Conservation (phyloP, 2,113 vertebrate species). For the Nerophis lumbriciformis region DNA sequence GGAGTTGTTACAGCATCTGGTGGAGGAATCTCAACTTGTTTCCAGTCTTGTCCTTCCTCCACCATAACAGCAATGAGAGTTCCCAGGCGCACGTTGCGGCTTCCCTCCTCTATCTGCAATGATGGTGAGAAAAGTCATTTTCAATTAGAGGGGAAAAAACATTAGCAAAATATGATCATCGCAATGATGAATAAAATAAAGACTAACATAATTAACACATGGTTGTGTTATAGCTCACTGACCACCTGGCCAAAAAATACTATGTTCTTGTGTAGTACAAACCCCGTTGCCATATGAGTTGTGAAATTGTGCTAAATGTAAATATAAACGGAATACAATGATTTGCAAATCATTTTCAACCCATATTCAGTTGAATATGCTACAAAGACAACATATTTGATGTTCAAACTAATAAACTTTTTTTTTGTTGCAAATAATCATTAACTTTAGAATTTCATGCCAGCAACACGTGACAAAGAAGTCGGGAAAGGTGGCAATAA, state of each 20-base stretch:
- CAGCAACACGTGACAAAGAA: no score
- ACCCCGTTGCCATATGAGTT: no score
- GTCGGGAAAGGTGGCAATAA: no score
- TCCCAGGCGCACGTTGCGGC: conserved; percentile 81
- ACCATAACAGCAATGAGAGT: conserved; percentile 88
- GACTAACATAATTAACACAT: neutral
- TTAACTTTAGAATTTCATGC: no score
- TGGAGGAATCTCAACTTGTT: conserved; percentile 82
- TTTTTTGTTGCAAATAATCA: no score
- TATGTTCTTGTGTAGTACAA: conserved; percentile 2
- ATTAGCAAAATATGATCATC: conserved; percentile 2
- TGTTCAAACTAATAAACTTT: no score
- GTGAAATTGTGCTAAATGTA: no score
- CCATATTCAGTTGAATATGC: no score
- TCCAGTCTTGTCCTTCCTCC: conserved; percentile 94
- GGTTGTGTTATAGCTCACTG: neutral
- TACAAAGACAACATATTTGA: no score
- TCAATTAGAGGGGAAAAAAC: neutral
- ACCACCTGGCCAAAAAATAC: conserved; percentile 1
- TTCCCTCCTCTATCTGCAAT: conserved; percentile 84
- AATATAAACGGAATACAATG: no score
- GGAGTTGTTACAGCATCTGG: conserved; percentile 42
- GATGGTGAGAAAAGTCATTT: neutral
- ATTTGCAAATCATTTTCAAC: no score
- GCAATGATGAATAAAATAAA: neutral